A percentile compares a stretch with the other conserved stretches of the same genome.
Evolutionary conservation across 2,113 vertebrate species (phyloP).

Genomic region (Cygnus atratus): DNA sequence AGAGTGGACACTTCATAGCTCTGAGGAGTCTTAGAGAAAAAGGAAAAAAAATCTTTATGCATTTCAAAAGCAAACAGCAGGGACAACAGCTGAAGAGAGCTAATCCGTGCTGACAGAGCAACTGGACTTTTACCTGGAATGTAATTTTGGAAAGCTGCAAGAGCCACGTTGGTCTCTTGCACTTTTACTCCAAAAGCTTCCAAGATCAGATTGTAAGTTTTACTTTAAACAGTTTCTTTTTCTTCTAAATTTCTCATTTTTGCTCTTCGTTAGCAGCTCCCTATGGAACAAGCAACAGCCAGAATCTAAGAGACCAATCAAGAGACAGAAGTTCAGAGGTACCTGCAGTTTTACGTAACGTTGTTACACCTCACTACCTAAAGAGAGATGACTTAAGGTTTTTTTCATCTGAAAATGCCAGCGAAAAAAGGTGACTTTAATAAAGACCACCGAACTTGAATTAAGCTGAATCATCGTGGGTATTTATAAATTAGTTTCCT

Average conservation of each 20-base stretch:
- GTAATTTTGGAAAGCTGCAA: background rate
- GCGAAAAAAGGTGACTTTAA: background rate
- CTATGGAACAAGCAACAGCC: background rate
- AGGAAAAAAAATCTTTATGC: background rate
- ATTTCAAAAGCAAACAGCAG: background rate
- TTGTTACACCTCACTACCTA: background rate
- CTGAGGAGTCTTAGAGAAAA: background rate
- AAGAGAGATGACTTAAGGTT: background rate
- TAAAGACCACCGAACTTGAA: background rate
- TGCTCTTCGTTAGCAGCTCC: background rate
- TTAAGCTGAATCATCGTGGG: background rate
- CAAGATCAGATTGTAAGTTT: background rate
- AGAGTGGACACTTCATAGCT: fast-evolving
- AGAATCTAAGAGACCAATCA: background rate
- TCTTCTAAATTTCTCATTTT: background rate
- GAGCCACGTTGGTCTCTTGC: background rate
- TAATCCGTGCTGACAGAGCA: background rate
- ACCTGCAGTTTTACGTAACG: background rate
- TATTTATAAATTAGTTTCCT: background rate
- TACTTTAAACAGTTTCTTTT: background rate
- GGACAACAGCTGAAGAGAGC: background rate
- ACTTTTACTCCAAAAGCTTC: background rate
- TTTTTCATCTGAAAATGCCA: background rate
- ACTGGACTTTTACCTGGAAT: background rate
- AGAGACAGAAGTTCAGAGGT: background rate